phyloP scores from a whole-genome alignment of 2,113 vertebrate genomes.

The Xenus cinereus region DNA sequence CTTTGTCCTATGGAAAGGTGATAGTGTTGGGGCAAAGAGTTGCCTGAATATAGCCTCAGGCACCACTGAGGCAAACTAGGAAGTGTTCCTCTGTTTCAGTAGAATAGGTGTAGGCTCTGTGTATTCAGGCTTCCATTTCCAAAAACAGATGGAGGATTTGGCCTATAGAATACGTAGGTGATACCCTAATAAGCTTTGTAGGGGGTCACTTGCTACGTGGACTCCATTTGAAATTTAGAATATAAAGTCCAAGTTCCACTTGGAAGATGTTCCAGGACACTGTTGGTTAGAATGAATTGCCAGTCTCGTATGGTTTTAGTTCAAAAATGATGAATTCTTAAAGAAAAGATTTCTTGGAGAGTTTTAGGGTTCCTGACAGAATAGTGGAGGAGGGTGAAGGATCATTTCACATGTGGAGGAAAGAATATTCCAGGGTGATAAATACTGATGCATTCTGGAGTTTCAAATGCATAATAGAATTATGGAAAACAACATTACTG shows the following conservation, averaged over 20 bases:
- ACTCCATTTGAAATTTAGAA: not conserved
- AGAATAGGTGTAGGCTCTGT: not conserved
- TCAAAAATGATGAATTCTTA: not conserved
- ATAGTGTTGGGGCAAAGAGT: rapidly evolving
- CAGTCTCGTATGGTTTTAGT: not conserved
- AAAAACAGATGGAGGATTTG: not conserved
- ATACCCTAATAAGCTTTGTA: not conserved
- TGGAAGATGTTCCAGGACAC: not conserved
- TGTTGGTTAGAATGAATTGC: not conserved
- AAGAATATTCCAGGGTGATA: not conserved
- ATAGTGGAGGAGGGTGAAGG: not conserved
- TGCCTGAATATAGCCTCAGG: not conserved
- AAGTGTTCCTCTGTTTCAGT: not conserved
- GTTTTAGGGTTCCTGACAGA: not conserved
- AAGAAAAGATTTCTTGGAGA: not conserved
- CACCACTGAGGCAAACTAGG: not conserved
- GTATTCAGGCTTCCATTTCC: not conserved
- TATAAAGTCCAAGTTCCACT: not conserved
- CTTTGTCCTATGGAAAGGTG: not conserved
- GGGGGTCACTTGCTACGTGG: not conserved
- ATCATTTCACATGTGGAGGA: not conserved
- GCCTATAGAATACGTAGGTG: not conserved
- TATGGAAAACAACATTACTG: not conserved
- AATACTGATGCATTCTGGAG: not conserved
- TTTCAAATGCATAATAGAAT: not conserved